Base-by-base conservation (phyloP, 2,888 invertebrate species). In the Hydrotaea cyrtoneurina region DNA sequence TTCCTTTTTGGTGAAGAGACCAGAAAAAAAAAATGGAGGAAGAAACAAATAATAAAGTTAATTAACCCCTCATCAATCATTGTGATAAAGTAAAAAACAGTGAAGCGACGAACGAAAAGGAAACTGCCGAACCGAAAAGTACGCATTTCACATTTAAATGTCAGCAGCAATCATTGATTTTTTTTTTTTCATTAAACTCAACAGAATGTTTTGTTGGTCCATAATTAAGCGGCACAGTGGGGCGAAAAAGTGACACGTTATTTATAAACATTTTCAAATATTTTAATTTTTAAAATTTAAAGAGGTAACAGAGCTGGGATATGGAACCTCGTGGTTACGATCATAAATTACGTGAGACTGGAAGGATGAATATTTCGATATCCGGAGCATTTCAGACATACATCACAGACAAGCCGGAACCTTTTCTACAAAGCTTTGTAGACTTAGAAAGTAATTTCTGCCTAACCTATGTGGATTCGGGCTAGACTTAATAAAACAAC, bases 1-100 rank as follows among this genome's bases (percentile, higher is more conserved):
- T 73, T 64, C 26, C 11, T 39, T 76, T 53, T 57, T 23, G 17
- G 66, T 17, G 26, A 2, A 17, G 17, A 43, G 19, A 26, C n/a
- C n/a, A n/a, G 31, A 21, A n/a, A 19, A 69, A 73, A 36, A 5
- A 17, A n/a, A n/a, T n/a, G n/a, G n/a, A 31, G 31, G 55, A 11
- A 10, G 5, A 53, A 74, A 71, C 43, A 7, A 21, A 46, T 15
- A 59, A 43, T 53, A 71, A 75, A 36, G 71, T 62, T 78, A 84
- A 84, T 80, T 84, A 84, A 84, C 78, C 36, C 80, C 39, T 72
- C 75, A 80, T 84, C 83, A 84, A 84, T 80, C 80, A 80, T 75
- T 53, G 76, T 21, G 72, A n/a, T 55, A 55, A 19, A 55, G 55
- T 4, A 55, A 55, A 69, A 36, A 39, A 23, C 15, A 46, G 19